Conservation (phyloP, 2,888 invertebrate species). For the Spialia ferax region DNA sequence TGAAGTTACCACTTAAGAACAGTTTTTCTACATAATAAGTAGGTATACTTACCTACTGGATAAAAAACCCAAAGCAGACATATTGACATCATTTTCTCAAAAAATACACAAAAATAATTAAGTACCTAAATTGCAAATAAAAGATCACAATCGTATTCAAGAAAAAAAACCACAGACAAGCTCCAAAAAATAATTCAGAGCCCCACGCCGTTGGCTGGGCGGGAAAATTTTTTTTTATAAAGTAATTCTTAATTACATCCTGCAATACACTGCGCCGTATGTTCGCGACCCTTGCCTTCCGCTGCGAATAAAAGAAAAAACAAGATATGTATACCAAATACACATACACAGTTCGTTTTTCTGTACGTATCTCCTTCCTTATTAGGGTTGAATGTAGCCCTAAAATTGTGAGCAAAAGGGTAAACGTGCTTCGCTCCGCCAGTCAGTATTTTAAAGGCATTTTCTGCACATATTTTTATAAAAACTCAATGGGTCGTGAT, state of each 20-base stretch:
- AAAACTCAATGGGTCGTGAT: neutral
- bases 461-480: neutral
- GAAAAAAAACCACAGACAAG: neutral
- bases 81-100: too few relatives aligned
- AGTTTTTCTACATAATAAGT: too few relatives aligned
- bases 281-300: constrained; percentile 29
- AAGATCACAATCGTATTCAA: neutral
- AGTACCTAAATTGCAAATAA: neutral
- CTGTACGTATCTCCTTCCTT: constrained; percentile 36
- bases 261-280: constrained; percentile 20
- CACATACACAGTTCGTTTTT: constrained; percentile 23
- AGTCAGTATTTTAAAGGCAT: neutral
- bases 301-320: constrained; percentile 32
- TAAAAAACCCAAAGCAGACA: too few relatives aligned
- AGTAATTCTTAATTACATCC: constrained; percentile 40
- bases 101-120: too few relatives aligned
- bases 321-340: constrained; percentile 36
- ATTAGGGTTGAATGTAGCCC: constrained; percentile 37
- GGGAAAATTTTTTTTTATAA: too few relatives aligned
- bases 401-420: constrained; percentile 22
- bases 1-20: too few relatives aligned
- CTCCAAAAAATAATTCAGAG: constrained; percentile 5
- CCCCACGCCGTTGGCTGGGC: neutral
- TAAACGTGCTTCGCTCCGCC: constrained; percentile 12
- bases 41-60: too few relatives aligned